Evolutionary conservation across 2,888 invertebrate species (phyloP), one percentile per base, ranked within the genome.

Genomic region (Amiota minor): DNA sequence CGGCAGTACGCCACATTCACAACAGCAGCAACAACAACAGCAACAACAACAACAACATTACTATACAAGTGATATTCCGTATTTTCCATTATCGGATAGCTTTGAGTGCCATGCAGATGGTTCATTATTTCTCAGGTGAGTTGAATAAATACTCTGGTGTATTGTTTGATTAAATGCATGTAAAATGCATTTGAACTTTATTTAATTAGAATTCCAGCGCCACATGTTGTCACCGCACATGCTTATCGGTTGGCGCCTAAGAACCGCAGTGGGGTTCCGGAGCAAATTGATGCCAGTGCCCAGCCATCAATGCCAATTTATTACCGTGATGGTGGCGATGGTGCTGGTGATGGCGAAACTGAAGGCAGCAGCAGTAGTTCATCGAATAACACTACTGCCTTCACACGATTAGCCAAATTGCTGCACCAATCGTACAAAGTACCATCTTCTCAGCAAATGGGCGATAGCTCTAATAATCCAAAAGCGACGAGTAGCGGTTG

Each of bases 121-220:
- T 14, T 91, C 91, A 9, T 89, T 93, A 14, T 91, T 92, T 20
- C 90, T 94, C 45, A 92, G 93, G 94, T 93, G 79, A 88, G 86
- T 76, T 62, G 12, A 47, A 35, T 35, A 35, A 35, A 6, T 67
- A n/a, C 49, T 20, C 18, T n/a, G 23, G n/a, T 18, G 10, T 67
- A 50, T 64, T 11, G 45, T 0, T 18, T 35, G 6, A 2, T 35
- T 1, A 35, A 65, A 49, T 61, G 61, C 61, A 61, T 18, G 61
- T 16, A 20, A 20, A 18, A n/a, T 53, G 53, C 53, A 8, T 53
- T 64, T 35, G 35, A 35, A 35, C 35, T 35, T 35, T 35, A 35
- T 35, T 35, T 61, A 53, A 49, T n/a, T 12, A 55, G 61, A 73
- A 92, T 92, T 76, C 92, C 92, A 53, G 91, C 92, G 10, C 92